Evolutionary conservation across 2,797 vertebrate species (phyloP), one percentile per base, ranked within the genome.

Genomic region (Myotis vivesi): DNA sequence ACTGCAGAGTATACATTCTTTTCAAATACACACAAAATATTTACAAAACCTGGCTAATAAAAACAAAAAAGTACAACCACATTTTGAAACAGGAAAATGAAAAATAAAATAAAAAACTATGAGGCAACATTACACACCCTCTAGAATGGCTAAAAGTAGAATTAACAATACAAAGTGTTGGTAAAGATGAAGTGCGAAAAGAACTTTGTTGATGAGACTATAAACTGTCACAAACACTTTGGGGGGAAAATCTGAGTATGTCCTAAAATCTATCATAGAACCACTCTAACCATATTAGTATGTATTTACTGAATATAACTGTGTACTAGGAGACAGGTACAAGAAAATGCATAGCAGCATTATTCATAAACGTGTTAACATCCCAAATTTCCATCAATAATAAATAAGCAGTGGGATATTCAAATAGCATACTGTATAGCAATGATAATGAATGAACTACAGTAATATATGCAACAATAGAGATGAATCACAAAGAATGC

Each of bases 331-430:
- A 87, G 49, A 73, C 49, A 81, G 3, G 4, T n/a, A 38, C 30
- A 90, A 75, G 23, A 53, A 89, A 68, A 86, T 68, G 44, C n/a
- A 86, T 0, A 33, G 53, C 41, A 89, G 12, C 8, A 53, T 72
- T 68, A 73, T 57, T 80, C 44, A 53, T 38, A 68, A 85, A 49
- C 28, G 19, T n/a, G 44, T 28, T 51, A 76, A 86, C 28, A 86
- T 36, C 17, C 22, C 87, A 95, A 90, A 69, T 62, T 90, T 87
- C 59, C n/a, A 93, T 25, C 28, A 86, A 59, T 36, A 80, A 41
- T 3, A 87, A 20, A 57, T 23, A 19, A 68, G 82, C 20, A 69
- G 23, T 76, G 13, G 8, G 8, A 30, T 69, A 87, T 53, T 90
- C 62, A 77, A 33, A 69, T 33, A 86, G 64, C 38, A 84, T 25